Base-by-base conservation (phyloP, 1,140 invertebrate genomes). In the Eurosta solidaginis region DNA sequence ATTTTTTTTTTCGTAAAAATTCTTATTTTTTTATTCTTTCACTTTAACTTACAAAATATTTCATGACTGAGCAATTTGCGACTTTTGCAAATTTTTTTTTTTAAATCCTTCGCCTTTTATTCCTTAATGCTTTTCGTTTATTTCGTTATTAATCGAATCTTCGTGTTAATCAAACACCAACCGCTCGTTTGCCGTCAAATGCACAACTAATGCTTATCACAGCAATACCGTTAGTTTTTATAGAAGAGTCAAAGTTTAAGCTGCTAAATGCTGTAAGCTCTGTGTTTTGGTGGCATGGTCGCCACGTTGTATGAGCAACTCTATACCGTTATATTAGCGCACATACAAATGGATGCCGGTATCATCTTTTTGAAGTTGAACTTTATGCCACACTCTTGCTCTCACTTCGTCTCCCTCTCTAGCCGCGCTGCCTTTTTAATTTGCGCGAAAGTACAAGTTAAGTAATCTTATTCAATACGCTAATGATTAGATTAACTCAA, bases 291-390 rank as follows among this genome's bases (percentile, higher is more conserved):
- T n/a, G 17, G 33, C 33, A 6, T 40, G 59, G 33, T 9, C 33
- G 59, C 33, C 59, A 68, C 33, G 59, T 68, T 68, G 59, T 68
- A 68, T 68, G 59, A 68, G 59, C 10, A 68, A 68, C 59, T 33
- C 6, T 20, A 68, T 14, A n/a, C 45, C n/a, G 45, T 47, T n/a
- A 47, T 47, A 47, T 17, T 14, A 12, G 12, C 22, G 33, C 14
- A 22, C 10, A 25, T 52, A 22, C 25, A 22, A 6, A 22, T 68
- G n/a, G n/a, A 3, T 68, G 59, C 10, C 29, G 36, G 33, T 22
- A 36, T n/a, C 59, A 68, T 40, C 29, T 10, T 68, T 68, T 36
- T 9, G 33, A 0, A 20, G 29, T 63, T 52, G 4, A 3, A 17
- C 54, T 36, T 17, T 36, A 17, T 63, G 22, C 40, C 59, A 25